Evolutionary conservation across 2,888 invertebrate genomes (phyloP), one percentile per base, ranked within the genome.

Genomic region (Cyaniris semiargus): DNA sequence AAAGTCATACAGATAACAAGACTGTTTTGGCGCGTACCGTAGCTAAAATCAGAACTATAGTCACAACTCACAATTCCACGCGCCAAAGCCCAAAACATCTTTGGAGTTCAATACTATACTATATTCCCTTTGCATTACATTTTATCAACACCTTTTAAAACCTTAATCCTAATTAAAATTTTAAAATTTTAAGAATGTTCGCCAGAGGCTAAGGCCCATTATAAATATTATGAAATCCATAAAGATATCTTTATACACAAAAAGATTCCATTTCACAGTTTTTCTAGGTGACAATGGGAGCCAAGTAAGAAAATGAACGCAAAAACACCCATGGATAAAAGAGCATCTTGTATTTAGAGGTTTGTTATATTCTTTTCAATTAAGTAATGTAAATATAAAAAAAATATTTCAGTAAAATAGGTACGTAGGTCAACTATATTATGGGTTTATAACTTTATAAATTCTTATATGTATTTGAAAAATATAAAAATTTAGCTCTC

Each of bases 81-180:
- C 53, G 53, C 53, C 53, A 53, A 53, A 53, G 18, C 15, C 53
- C 53, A 53, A 53, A 53, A 53, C 15, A 15, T 48, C 48, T 53
- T 18, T 53, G 53, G 13, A 4, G 18, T 18, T 53, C 4, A 53
- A 18, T 18, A 53, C 18, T 53, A 4, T n/a, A n/a, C n/a, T n/a
- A n/a, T n/a, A n/a, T 44, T 10, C 44, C 18, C 4, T n/a, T 48
- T 48, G 15, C 44, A 31, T 48, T 48, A 48, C 15, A 53, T 44
- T 13, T 13, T 44, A 38, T 71, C 15, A 34, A 38, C 21, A 6
- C 1, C 44, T 44, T 21, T 72, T 21, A 13, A 44, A 38, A 44
- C 44, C 74, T 74, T 74, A 74, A 44, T 53, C 6, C 74, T 74
- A 74, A 44, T 38, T 71, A 71, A 71, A 53, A 53, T 23, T 27